phyloP scores from a whole-genome alignment of 1,140 invertebrate species.

The Drosophila watanabei region DNA sequence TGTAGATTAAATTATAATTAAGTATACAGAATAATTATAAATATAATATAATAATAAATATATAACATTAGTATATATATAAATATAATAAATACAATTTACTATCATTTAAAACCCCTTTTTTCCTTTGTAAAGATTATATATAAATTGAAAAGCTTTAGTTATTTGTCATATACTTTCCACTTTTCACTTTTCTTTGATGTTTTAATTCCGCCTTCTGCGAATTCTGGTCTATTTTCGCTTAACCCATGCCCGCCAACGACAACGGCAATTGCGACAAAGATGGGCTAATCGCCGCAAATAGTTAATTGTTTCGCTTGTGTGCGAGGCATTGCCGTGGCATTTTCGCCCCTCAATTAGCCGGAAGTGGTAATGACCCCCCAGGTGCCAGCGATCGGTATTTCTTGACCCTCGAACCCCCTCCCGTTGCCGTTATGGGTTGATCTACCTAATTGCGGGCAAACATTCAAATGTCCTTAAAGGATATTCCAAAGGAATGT shows the following conservation, averaged over 20 bases:
- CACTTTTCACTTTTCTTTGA: no score
- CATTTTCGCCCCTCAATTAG: constrained; percentile 36
- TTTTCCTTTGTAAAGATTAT: no score
- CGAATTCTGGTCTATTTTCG: background rate
- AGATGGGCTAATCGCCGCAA: constrained; percentile 28
- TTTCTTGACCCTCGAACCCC: background rate
- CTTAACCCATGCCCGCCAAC: background rate
- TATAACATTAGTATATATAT: no score
- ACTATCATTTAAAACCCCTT: no score
- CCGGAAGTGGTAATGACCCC: constrained; percentile 45
- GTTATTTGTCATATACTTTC: no score
- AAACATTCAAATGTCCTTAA: constrained; percentile 49
- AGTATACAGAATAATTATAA: no score
- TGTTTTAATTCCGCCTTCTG: background rate
- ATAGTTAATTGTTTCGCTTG: constrained; percentile 40
- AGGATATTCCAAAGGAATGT: constrained; percentile 27
- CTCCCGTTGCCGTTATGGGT: background rate
- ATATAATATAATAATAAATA: no score
- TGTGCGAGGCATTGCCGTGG: constrained; percentile 9
- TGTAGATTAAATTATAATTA: no score
- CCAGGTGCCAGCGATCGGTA: constrained; percentile 40
- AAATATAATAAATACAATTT: no score
- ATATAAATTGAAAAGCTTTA: no score
- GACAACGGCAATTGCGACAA: constrained; percentile 14
- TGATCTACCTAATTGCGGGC: constrained; percentile 46